A percentile compares a stretch with the other conserved stretches of the same genome.
phyloP scores from a whole-genome alignment of 2,888 invertebrate genomes.

The Sipunculus nudus region DNA sequence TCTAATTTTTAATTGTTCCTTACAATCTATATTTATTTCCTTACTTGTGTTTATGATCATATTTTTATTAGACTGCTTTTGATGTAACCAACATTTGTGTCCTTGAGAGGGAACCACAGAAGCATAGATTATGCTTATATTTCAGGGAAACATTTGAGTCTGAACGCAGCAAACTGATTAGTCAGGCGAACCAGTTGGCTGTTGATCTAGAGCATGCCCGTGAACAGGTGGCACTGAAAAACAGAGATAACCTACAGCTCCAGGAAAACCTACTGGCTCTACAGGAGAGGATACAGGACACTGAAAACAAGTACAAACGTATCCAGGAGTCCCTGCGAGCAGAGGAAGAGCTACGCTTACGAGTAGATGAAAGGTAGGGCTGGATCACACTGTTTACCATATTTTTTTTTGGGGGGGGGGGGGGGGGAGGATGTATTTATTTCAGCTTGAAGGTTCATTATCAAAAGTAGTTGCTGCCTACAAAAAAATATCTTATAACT shows the following conservation, averaged over 20 bases:
- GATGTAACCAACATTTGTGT: too few relatives aligned
- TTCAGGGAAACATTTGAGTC: slow-evolving; percentile 48
- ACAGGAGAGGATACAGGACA: slow-evolving; percentile 48
- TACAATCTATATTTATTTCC: too few relatives aligned
- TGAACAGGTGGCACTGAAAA: slow-evolving; percentile 38
- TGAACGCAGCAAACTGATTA: slow-evolving; percentile 45
- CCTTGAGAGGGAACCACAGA: too few relatives aligned
- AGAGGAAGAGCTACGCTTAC: slow-evolving; percentile 48
- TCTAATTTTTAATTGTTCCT: too few relatives aligned
- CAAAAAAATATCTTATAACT: not conserved
- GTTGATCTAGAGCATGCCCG: slow-evolving; percentile 51
- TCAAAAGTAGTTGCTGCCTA: not conserved
- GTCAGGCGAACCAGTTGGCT: slow-evolving; percentile 50
- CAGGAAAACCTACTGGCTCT: slow-evolving; percentile 51
- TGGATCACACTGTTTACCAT: too few relatives aligned
- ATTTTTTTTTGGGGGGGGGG: too few relatives aligned
- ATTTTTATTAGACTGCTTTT: too few relatives aligned
- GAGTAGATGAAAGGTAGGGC: slow-evolving; percentile 42
- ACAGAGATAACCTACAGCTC: slow-evolving; percentile 38
- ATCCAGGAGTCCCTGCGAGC: slow-evolving; percentile 48
- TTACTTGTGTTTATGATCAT: too few relatives aligned
- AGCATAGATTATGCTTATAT: too few relatives aligned
- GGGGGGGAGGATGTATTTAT: too few relatives aligned
- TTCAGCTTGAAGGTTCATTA: too few relatives aligned
- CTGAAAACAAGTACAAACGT: slow-evolving; percentile 42